Base-by-base conservation (phyloP, 2,797 vertebrate species). In the Artibeus lituratus region DNA sequence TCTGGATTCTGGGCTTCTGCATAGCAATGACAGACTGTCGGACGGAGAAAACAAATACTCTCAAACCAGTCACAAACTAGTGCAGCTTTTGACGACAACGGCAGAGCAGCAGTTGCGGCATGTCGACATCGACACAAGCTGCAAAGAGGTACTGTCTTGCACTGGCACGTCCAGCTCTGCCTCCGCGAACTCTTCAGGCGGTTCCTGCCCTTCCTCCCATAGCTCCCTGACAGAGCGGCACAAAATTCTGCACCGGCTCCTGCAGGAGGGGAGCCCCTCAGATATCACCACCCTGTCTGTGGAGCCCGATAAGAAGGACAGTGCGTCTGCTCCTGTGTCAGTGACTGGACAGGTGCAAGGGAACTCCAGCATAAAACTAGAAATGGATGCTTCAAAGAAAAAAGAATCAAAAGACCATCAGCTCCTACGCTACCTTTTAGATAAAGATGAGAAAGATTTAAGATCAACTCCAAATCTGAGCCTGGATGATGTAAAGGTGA, bases 381-480 rank as follows among this genome's bases (percentile, higher is more conserved):
- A 99, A 92, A 62, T 96, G 18, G 95, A 98, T 2, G 70, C 96
- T 44, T 97, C 98, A 93, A 98, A 98, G 98, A 98, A 99, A 92
- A 99, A 99, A 93, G 99, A 99, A 21, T 99, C 98, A 24, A 99
- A 99, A 98, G 99, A 99, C 97, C 99, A 99, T 94, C 99, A 99
- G 98, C 98, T 99, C 72, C 99, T 99, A 11, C 99, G 99, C 7
- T 99, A 99, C 93, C 99, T 99, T n/a, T 98, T 99, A 91, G 99
- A 99, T 92, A 99, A 99, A 57, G 99, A 99, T 0, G 99, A 99
- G 97, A 99, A 99, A 98, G 99, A 99, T 96, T 97, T 99, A 96
- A 99, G 98, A 0, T 98, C 99, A 26, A 99, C 99, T 3, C 99
- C 99, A 0, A 98, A 99, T 24, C 98, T 99, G 92, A 99, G 98